Conservation (phyloP, 2,888 invertebrate species). For the Allophyes oxyacanthae region DNA sequence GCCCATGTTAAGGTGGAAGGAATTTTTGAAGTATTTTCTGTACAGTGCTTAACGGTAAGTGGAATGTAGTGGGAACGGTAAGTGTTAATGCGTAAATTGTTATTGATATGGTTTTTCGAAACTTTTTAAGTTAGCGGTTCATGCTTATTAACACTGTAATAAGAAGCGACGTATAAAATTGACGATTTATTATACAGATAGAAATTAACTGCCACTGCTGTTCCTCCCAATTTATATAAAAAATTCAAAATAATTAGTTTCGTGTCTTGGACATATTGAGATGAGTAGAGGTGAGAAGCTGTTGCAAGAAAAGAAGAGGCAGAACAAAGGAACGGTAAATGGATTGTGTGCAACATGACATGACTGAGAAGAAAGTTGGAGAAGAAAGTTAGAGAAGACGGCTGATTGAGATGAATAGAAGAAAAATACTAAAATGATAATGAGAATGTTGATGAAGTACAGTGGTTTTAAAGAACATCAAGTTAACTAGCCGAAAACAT, state of each 20-base stretch:
- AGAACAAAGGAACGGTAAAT: slow-evolving; percentile 11
- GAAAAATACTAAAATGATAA: no score
- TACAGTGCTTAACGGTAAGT: slow-evolving; percentile 39
- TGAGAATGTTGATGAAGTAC: no score
- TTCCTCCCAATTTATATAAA: no score
- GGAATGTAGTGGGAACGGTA: slow-evolving; percentile 43
- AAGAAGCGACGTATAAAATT: slow-evolving; percentile 35
- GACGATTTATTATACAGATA: slow-evolving; percentile 30
- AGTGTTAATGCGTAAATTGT: slow-evolving; percentile 51
- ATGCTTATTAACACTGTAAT: slow-evolving; percentile 37
- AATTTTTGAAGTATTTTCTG: slow-evolving; percentile 43
- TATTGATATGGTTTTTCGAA: slow-evolving; percentile 40
- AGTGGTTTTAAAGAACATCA: slow-evolving; percentile 3
- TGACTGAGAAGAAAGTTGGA: no score
- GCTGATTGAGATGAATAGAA: no score
- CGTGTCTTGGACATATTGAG: no score
- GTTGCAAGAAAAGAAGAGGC: slow-evolving; percentile 18
- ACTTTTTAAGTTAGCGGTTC: slow-evolving; percentile 32
- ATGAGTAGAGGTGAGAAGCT: no score
- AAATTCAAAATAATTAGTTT: no score
- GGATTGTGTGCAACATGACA: background rate
- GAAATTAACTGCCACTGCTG: background rate
- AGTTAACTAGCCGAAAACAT: no score
- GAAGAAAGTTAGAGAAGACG: no score
- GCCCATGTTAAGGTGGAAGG: slow-evolving; percentile 1